Base-by-base conservation (phyloP, 2,113 vertebrate genomes). In the Notiomystis cincta region DNA sequence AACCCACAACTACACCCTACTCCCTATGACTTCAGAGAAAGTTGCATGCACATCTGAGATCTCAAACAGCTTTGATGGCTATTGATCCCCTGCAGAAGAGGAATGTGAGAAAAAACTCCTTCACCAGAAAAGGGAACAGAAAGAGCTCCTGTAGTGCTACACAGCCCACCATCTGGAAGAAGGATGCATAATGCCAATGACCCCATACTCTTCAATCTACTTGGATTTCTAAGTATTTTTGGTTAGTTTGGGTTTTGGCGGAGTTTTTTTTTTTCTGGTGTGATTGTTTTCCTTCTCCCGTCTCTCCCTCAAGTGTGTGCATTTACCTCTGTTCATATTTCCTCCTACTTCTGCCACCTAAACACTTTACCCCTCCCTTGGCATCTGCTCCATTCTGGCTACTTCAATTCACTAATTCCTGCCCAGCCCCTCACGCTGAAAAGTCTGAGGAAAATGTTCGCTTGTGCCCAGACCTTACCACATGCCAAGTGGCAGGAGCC, bases 361-460 rank as follows among this genome's bases (percentile, higher is more conserved):
- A 69, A 47, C 2, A 4, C 21, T 5, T 58, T 50, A 5, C 17
- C 8, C 15, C 13, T 78, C 18, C 58, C 22, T 47, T 47, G 69
- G 76, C 73, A 89, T 38, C 65, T 71, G 69, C 35, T 82, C n/a
- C 61, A 82, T 61, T 82, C 31, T 65, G 33, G 23, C 25, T 87
- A 14, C 67, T 89, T 61, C 50, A 69, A 80, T 80, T 85, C 81
- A 76, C n/a, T 17, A 16, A 25, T 73, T 89, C 61, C 23, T 60
- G 17, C 57, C 31, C 69, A 50, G n/a, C 12, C 71, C 20, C 53
- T 37, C 18, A 1, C 0, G 0, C 40, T 82, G 31, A 21, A 3
- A 73, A 71, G 21, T 69, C 47, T n/a, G 8, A 69, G 18, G 18
- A 75, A 87, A 87, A 57, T 1, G 3, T 33, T 48, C 40, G 30